Percentiles rank a stretch among this genome's conserved stretches.
These are phyloP conservation scores for Cephalopterus ornatus DNA, from an alignment of 2,113 vertebrate species.

Conservation along the genomic window DNA sequence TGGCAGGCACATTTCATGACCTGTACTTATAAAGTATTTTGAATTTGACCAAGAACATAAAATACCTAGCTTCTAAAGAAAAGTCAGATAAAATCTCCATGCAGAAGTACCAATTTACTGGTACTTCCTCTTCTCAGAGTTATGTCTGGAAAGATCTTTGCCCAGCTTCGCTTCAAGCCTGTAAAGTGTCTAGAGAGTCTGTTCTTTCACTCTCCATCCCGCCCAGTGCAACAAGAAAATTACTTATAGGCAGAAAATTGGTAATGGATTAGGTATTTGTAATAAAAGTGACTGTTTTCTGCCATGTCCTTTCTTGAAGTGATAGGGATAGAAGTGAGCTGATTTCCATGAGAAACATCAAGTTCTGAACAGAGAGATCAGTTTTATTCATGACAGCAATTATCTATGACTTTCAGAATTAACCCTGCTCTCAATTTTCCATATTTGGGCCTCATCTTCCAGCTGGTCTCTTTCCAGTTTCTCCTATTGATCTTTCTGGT, in stretches of 20 bases:
- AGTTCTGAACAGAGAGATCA: neutral
- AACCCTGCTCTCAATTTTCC: neutral
- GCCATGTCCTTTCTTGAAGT: neutral
- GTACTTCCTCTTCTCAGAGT: neutral
- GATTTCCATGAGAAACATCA: neutral
- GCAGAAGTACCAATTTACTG: neutral
- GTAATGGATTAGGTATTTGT: neutral
- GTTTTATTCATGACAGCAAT: neutral
- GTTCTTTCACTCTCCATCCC: neutral
- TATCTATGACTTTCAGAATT: neutral
- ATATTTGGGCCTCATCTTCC: neutral
- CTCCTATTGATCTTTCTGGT: neutral
- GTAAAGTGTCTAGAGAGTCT: neutral
- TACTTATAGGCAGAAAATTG: neutral
- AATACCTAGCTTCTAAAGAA: neutral
- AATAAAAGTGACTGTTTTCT: neutral
- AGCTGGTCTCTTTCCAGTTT: neutral
- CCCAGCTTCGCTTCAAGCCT: neutral
- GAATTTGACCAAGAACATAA: neutral
- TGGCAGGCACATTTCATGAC: neutral
- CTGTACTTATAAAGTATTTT: neutral
- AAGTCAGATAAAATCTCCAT: neutral
- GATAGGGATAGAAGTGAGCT: neutral
- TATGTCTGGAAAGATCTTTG: neutral
- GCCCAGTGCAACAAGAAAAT: neutral